These are phyloP conservation scores for Pampus argenteus DNA, from an alignment of 2,797 vertebrate genomes.

Conservation along the genomic window DNA sequence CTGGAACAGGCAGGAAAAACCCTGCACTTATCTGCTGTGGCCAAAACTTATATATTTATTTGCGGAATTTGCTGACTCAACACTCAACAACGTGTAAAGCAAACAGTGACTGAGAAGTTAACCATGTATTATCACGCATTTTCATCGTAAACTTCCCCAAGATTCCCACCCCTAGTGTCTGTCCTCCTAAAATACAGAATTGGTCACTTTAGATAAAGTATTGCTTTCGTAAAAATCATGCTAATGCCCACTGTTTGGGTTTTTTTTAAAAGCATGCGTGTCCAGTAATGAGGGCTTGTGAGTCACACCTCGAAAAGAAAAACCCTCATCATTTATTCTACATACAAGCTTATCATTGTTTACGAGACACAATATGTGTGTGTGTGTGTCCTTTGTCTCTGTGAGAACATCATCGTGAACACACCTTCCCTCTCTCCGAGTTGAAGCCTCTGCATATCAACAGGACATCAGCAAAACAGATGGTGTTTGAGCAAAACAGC, in stretches of 20 bases:
- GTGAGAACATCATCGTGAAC: not conserved
- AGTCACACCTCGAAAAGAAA: not conserved
- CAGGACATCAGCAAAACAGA: not conserved
- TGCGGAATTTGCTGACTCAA: slow-evolving; percentile 2
- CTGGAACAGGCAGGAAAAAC: not conserved
- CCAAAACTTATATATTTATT: slow-evolving; percentile 12
- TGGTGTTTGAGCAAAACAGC: slow-evolving; percentile 6
- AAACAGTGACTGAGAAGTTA: not conserved
- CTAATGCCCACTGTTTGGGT: not conserved
- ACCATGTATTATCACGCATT: not conserved
- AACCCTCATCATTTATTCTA: not conserved
- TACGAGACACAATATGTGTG: not conserved
- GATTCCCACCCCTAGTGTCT: not conserved
- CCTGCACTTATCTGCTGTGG: slow-evolving; percentile 11
- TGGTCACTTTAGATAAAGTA: not conserved
- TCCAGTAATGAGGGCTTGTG: not conserved
- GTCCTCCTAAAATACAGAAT: not conserved
- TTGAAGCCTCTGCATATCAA: not conserved
- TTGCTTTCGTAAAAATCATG: not conserved
- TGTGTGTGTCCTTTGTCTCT: not conserved
- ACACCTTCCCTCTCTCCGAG: not conserved
- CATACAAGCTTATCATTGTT: not conserved
- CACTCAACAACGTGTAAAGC: not conserved
- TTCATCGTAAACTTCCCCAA: not conserved
- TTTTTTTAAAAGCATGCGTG: too few relatives aligned